A percentile compares a stretch with the other conserved stretches of the same genome.
These are phyloP conservation scores for Stenichneumon culpator DNA, from an alignment of 2,888 invertebrate genomes.

Conservation along the genomic window DNA sequence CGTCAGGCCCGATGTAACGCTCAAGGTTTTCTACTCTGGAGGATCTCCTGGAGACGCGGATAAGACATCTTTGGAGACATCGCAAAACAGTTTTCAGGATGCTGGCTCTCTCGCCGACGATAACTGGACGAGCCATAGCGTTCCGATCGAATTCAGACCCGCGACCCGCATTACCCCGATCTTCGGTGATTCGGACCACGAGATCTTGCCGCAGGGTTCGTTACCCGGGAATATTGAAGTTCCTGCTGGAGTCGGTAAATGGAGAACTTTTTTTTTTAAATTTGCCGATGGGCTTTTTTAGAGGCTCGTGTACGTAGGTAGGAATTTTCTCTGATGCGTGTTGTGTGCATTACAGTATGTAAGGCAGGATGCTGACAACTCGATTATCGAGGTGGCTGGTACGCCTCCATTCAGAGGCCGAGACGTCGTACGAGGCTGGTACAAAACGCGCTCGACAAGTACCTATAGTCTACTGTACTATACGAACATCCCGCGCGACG, in stretches of 20 bases:
- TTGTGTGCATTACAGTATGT: slow-evolving; percentile 35
- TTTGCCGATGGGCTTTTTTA: slow-evolving; percentile 8
- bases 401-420: slow-evolving; percentile 75
- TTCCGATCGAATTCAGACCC: background rate
- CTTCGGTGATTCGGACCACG: background rate
- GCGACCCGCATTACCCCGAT: background rate
- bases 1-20: too few relatives aligned
- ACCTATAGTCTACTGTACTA: slow-evolving; percentile 70
- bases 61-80: background rate
- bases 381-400: slow-evolving; percentile 75
- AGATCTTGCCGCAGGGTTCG: background rate
- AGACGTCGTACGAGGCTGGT: slow-evolving; percentile 74
- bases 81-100: background rate
- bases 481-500: slow-evolving; percentile 30
- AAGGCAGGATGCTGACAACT: slow-evolving; percentile 77
- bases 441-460: slow-evolving; percentile 78
- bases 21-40: too few relatives aligned
- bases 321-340: slow-evolving; percentile 29
- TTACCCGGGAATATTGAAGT: background rate
- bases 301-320: background rate
- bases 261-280: background rate
- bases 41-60: background rate
- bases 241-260: too few relatives aligned
- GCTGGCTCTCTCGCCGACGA: background rate
- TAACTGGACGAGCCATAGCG: background rate